Percentiles rank a stretch among this genome's conserved stretches.
phyloP scores from a whole-genome alignment of 2,888 invertebrate genomes.

The Thelaira solivaga region DNA sequence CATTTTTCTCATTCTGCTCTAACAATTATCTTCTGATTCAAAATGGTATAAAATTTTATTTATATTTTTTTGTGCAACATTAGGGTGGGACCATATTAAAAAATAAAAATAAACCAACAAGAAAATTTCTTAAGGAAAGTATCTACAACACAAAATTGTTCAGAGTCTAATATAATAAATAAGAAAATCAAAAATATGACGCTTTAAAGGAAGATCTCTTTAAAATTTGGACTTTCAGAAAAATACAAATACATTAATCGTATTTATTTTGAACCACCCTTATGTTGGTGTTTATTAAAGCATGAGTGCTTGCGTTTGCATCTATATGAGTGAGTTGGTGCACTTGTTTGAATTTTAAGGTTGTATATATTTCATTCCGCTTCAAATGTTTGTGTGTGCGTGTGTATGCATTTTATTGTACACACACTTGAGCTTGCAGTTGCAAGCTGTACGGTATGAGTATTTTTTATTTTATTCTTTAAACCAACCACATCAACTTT shows the following conservation, averaged over 20 bases:
- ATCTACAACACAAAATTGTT: too few relatives aligned
- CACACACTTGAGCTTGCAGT: background rate
- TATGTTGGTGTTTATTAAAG: background rate
- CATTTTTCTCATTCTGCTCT: constrained; percentile 35
- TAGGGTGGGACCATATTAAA: background rate
- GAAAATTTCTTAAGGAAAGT: too few relatives aligned
- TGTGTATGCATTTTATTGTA: background rate
- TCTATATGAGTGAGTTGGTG: background rate
- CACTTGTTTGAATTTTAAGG: background rate
- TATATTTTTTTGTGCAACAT: background rate
- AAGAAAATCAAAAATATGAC: too few relatives aligned
- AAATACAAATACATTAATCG: background rate
- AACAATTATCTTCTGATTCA: constrained; percentile 38
- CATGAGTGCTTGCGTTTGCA: constrained; percentile 29
- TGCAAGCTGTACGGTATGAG: background rate
- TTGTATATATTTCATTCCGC: background rate
- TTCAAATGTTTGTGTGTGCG: background rate
- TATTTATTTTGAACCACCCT: background rate
- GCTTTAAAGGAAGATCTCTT: background rate
- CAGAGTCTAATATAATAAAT: too few relatives aligned
- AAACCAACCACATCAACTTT: constrained; percentile 52
- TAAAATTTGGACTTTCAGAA: background rate
- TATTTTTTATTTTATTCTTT: constrained; percentile 42
- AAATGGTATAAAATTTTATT: constrained; percentile 6
- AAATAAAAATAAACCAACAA: too few relatives aligned